phyloP scores from a whole-genome alignment of 2,113 vertebrate genomes.

The Trachemys scripta region DNA sequence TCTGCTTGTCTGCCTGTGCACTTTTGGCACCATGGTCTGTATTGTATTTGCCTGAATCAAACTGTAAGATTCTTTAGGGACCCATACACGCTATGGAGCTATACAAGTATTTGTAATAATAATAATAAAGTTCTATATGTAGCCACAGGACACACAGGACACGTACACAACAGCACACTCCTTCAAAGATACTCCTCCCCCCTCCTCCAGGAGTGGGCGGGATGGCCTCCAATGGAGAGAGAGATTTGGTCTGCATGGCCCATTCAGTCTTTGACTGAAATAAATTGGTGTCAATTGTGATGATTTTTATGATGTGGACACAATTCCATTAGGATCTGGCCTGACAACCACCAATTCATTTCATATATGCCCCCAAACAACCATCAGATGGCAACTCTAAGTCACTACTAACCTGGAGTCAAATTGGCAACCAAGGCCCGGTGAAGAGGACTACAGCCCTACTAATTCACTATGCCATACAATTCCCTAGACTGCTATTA shows the following conservation, averaged over 20 bases:
- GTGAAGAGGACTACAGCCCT: fast-evolving
- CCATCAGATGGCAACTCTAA: background rate
- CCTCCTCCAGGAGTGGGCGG: background rate
- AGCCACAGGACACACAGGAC: background rate
- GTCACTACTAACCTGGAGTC: background rate
- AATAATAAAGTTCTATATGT: background rate
- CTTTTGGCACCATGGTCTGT: background rate
- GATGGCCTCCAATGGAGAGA: background rate
- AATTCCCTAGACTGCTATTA: background rate
- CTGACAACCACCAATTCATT: background rate
- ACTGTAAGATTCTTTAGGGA: background rate
- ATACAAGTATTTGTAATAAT: background rate
- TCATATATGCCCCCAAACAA: background rate
- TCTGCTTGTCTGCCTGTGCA: background rate
- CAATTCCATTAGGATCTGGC: background rate
- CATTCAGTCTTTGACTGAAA: background rate
- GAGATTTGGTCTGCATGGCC: background rate
- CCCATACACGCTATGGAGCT: background rate
- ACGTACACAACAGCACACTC: background rate
- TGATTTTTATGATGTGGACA: background rate
- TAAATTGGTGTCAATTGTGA: background rate
- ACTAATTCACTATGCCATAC: background rate
- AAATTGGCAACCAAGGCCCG: background rate
- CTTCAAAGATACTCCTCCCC: background rate
- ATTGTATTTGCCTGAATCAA: background rate